Base-by-base conservation (phyloP, 2,888 invertebrate genomes). In the Eupithecia abbreviata region DNA sequence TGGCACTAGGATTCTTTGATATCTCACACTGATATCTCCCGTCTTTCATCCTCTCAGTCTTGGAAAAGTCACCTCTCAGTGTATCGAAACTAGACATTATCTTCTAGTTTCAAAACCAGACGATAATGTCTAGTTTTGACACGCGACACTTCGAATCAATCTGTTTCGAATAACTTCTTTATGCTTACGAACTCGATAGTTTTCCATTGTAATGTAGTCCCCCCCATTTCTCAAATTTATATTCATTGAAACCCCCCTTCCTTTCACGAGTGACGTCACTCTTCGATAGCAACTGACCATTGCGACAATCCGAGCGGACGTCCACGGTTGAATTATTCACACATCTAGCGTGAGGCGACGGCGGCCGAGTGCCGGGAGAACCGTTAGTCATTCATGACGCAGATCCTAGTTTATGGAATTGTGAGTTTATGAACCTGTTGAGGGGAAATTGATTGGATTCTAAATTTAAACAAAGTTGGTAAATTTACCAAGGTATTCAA, bases 381-480 rank as follows among this genome's bases (percentile, higher is more conserved):
- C 80, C 72, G 76, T 80, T 82, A 51, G 78, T 79, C 80, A 82
- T 82, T 82, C 82, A 81, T 80, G 80, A 77, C 69, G 55, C 41
- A 75, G 49, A 2, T 75, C 67, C 77, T 75, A 74, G 51, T 70
- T 72, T 74, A 70, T 74, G 66, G 77, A 74, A 69, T 72, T 65
- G 47, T 68, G 18, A 18, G 45, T 69, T 13, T 49, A 47, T 62
- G 62, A 62, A 4, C 62, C 12, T 30, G 58, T 58, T 2, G 62
- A 62, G 30, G 4, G 18, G 58, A 58, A 62, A 62, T 30, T 18
- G 7, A 10, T 58, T 18, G 12, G 62, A 62, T 30, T 62, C 58
- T 6, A 62, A 30, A 62, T 62, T 62, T 10, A 62, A 55, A 55
- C 3, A 0, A n/a, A n/a, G n/a, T n/a, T n/a, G n/a, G n/a, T n/a